Conservation (phyloP, 35 echinoderm and acorn worm genomes). For the Apostichopus parvimensis region DNA sequence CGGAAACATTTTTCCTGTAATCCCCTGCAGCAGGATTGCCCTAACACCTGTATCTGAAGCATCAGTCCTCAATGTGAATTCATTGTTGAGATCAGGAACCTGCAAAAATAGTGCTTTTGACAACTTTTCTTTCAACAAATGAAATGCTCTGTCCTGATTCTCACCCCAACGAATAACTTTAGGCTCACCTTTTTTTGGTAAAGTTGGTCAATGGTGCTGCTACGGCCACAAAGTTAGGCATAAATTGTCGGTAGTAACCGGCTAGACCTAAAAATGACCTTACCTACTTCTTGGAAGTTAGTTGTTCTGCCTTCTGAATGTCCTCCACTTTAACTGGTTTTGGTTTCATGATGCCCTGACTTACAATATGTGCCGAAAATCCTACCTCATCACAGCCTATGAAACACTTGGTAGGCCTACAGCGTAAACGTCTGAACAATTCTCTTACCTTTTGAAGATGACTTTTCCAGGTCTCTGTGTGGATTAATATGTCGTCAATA, state of each 20-base stretch:
- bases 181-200: not conserved
- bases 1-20: not conserved
- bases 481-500: no score
- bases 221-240: constrained; percentile 13
- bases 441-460: no score
- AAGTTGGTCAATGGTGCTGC: constrained; percentile 38
- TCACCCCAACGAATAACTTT: not conserved
- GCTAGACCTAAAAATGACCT: constrained; percentile 41
- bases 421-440: no score
- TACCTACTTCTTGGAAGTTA: constrained; percentile 3
- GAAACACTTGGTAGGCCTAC: constrained; percentile 43
- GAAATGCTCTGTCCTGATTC: not conserved
- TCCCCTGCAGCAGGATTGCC: no score
- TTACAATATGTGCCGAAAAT: constrained; percentile 56
- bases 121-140: no score
- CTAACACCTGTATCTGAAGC: no score
- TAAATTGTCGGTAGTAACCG: constrained; percentile 42
- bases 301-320: constrained; percentile 31
- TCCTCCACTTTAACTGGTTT: constrained; percentile 46
- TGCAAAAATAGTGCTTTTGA: not conserved
- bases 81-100: no score
- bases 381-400: constrained; percentile 44
- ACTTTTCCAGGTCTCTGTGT: no score
- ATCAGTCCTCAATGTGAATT: not conserved
- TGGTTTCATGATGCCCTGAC: constrained; percentile 32